Evolutionary conservation across 2,113 vertebrate genomes (phyloP).

Genomic region (Corythaixoides concolor): DNA sequence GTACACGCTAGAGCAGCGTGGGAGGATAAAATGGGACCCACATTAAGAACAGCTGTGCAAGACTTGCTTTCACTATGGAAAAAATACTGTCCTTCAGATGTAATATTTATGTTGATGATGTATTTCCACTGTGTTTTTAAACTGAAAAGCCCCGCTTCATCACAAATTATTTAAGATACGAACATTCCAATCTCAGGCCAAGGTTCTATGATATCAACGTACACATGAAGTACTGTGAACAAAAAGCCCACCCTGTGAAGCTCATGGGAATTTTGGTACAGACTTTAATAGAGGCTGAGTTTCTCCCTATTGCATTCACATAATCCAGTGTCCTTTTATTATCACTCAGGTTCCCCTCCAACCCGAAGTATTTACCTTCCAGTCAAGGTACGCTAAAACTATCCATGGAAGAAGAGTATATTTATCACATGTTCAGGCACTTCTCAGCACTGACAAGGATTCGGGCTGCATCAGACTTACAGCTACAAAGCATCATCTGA

Average conservation of each 20-base stretch:
- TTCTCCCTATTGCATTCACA: neutral
- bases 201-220: neutral
- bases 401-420: neutral
- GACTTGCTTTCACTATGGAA: neutral
- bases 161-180: neutral
- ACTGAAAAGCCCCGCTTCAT: neutral
- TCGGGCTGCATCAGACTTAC: fast-evolving
- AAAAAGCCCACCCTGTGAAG: neutral
- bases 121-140: neutral
- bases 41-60: neutral
- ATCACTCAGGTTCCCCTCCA: neutral
- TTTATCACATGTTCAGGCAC: neutral
- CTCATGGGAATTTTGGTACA: neutral
- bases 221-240: neutral
- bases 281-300: neutral
- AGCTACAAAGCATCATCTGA: neutral
- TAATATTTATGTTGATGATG: neutral
- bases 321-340: neutral
- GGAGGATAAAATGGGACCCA: neutral
- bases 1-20: fast-evolving
- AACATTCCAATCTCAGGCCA: neutral
- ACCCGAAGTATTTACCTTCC: neutral
- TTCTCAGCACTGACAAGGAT: neutral
- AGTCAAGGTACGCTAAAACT: neutral
- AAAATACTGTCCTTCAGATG: neutral